Evolutionary conservation across 1,140 invertebrate genomes (phyloP), one percentile per base, ranked within the genome.

Genomic region (Brachionus rotundiformis): DNA sequence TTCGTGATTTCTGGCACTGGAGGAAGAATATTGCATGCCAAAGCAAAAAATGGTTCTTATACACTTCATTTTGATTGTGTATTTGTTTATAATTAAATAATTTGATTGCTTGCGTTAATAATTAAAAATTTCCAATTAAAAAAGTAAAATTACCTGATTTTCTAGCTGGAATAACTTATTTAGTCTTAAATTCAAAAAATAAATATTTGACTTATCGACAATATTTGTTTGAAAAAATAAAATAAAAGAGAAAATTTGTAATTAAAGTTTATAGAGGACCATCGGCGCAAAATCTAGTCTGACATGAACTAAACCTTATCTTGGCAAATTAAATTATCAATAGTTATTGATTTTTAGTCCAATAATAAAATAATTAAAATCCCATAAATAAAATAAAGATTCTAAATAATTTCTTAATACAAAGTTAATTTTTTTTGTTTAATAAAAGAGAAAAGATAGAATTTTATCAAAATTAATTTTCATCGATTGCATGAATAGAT

Each of bases 31-130:
- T 54, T 54, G 47, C 47, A 19, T 54, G 47, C 47, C 19, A 54
- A 54, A 19, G 16, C 47, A n/a, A n/a, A n/a, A n/a, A n/a, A n/a
- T 54, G 16, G 47, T 54, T 54, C 47, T 54, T 54, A 54, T 54
- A 54, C 47, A 54, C 47, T 54, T 54, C n/a, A 54, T 19, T 54
- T 27, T 63, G 29, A 29, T 33, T 36, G 16, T 19, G 16, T 68
- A 68, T 68, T 68, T 68, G 63, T 68, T 36, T 68, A 68, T 68
- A 68, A 68, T 68, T 68, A 68, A 68, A 68, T 68, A n/a, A 36
- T 33, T 68, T 54, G 47, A 54, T 54, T 54, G 47, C 47, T 68
- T 68, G 63, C 63, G 63, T 68, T 68, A 68, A 68, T 68, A 68
- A 68, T 68, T 68, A 68, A 68, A 36, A 68, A 33, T 63, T 63